Percentiles rank a stretch among this genome's conserved stretches.
Evolutionary conservation across 2,888 invertebrate genomes (phyloP).

Genomic region (Palloptera scutellata): DNA sequence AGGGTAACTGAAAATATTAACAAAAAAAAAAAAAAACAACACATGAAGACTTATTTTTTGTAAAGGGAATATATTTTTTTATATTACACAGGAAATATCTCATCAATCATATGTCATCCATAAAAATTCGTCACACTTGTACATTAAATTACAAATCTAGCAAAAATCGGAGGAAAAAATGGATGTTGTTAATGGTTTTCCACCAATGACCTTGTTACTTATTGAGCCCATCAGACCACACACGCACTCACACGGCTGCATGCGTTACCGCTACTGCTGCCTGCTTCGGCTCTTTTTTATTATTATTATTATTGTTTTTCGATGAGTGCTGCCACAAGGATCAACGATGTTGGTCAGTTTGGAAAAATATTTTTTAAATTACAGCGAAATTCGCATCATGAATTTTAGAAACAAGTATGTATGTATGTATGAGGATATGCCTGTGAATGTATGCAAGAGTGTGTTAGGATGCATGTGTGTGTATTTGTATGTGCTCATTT

Average conservation of each 20-base stretch:
- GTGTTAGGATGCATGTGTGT: slow-evolving; percentile 42
- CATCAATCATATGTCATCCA: slow-evolving; percentile 57
- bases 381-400: not conserved
- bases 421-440: too few species aligned
- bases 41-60: too few species aligned
- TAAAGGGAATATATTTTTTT: not conserved
- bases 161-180: slow-evolving; percentile 24
- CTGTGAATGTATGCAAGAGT: not conserved
- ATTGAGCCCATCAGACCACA: slow-evolving; percentile 37
- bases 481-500: slow-evolving; percentile 54
- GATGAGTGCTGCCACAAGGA: not conserved
- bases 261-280: not conserved
- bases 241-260: not conserved
- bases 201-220: slow-evolving; percentile 54
- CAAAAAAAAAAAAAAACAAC: not conserved
- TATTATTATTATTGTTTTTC: too few species aligned
- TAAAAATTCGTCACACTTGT: slow-evolving; percentile 57
- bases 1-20: too few species aligned
- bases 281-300: too few species aligned
- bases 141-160: slow-evolving; percentile 46
- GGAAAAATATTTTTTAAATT: slow-evolving; percentile 1
- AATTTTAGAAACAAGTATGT: slow-evolving; percentile 6
- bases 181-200: slow-evolving; percentile 49
- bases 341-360: slow-evolving; percentile 16
- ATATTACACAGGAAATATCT: slow-evolving; percentile 19